Conservation (phyloP, 2,113 vertebrate species). For the Menidia beryllina region DNA sequence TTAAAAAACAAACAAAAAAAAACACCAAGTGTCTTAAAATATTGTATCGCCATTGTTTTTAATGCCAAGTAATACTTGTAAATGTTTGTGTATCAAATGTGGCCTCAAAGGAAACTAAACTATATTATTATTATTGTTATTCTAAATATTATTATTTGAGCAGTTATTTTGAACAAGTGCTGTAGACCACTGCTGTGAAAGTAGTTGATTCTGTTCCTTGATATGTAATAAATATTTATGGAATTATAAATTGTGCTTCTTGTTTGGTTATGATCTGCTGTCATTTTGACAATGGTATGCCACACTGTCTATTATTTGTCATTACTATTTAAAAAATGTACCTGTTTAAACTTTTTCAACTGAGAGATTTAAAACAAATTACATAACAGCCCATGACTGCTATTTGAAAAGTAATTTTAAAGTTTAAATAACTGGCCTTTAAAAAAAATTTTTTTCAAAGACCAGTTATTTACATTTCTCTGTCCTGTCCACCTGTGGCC, state of each 20-base stretch:
- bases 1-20: slow-evolving; percentile 68
- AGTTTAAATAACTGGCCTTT: background rate
- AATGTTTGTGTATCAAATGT: slow-evolving; percentile 90
- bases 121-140: slow-evolving; percentile 78
- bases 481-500: slow-evolving; percentile 8
- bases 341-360: background rate
- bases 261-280: background rate
- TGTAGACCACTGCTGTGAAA: slow-evolving; percentile 89
- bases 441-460: too few relatives aligned
- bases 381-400: background rate
- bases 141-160: slow-evolving; percentile 76
- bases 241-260: slow-evolving; percentile 71
- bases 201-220: slow-evolving; percentile 86
- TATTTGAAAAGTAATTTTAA: background rate
- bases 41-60: slow-evolving; percentile 91
- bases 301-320: too few relatives aligned
- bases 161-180: slow-evolving; percentile 86
- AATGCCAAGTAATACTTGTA: slow-evolving; percentile 91
- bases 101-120: slow-evolving; percentile 86
- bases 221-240: slow-evolving; percentile 93
- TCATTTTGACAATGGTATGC: too few relatives aligned
- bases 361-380: background rate
- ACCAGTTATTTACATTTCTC: too few relatives aligned
- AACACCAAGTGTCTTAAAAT: slow-evolving; percentile 94
- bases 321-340: background rate